Evolutionary conservation across 2,888 invertebrate genomes (phyloP).

Genomic region (Cotesia congregata): DNA sequence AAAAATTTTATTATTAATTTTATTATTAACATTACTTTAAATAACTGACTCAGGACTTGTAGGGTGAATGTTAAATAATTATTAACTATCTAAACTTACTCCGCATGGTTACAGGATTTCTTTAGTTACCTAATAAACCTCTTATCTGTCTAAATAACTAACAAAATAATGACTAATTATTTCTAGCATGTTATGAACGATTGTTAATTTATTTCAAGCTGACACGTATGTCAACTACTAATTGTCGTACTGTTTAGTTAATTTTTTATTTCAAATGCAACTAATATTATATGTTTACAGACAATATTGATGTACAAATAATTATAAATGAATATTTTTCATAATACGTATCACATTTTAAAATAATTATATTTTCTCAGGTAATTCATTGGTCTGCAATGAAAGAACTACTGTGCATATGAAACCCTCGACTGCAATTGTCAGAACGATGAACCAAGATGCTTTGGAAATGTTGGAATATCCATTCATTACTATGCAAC

Average conservation of each 20-base stretch:
- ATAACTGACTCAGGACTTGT: slow-evolving; percentile 2
- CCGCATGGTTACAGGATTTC: not conserved
- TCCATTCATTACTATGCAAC: slow-evolving; percentile 93
- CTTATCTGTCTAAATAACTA: not conserved
- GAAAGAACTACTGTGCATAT: slow-evolving; percentile 76
- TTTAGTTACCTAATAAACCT: not conserved
- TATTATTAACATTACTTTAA: not conserved
- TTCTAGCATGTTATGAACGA: not conserved
- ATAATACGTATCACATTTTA: not conserved
- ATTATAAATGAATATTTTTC: slow-evolving; percentile 6
- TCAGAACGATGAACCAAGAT: slow-evolving; percentile 81
- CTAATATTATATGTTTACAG: not conserved
- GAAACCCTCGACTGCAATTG: slow-evolving; percentile 72
- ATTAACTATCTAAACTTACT: not conserved
- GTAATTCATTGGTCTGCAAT: slow-evolving; percentile 81
- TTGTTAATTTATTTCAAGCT: not conserved
- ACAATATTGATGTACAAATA: not conserved
- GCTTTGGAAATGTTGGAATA: slow-evolving; percentile 93
- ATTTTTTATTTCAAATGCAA: not conserved
- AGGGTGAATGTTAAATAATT: not conserved
- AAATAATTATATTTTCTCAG: slow-evolving; percentile 69
- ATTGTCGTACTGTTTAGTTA: not conserved
- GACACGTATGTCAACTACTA: not conserved
- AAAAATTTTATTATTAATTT: not conserved
- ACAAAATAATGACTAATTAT: not conserved